Base-by-base conservation (phyloP, 2,888 invertebrate species). In the Calliopum simillimum region DNA sequence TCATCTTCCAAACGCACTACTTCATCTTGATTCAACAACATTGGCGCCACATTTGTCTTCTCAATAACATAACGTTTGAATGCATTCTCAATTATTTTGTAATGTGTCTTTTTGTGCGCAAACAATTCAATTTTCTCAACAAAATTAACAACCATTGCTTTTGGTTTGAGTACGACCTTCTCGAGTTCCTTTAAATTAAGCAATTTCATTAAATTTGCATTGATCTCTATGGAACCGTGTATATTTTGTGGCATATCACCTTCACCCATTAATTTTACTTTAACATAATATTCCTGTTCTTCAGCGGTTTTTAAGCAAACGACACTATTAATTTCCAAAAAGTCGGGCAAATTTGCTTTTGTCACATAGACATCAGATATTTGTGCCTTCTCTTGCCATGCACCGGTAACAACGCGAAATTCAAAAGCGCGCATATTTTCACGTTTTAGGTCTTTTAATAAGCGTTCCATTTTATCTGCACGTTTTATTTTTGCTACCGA, bases 101-200 rank as follows among this genome's bases (percentile, higher is more conserved):
- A 84, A 65, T 84, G 83, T 2, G 83, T 83, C 72, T 84, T 84
- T 74, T 80, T 81, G 68, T 83, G 79, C 2, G 86, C 82, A 75
- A 82, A 82, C 44, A 86, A 71, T 74, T 86, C 86, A 33, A 86
- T 83, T 73, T 85, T 85, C 70, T 86, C 86, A 4, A 86, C 79
- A 76, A 85, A 86, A 77, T 86, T 86, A 1, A 83, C 74, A 1
- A 85, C 82, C 53, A 82, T 82, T 0, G 81, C 80, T 69, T 85
- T 86, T 0, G 85, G 82, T 13, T 78, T 79, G 0, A 86, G 72
- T 0, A 82, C 81, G 12, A 86, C 79, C 14, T 83, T 81, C 69
- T 86, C 85, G 61, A 84, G 75, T 73, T 85, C 85, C 23, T 82
- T 81, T 3, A 86, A 77, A 46, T 82, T 79, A 14, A 86, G 66